Evolutionary conservation across 1,140 invertebrate species (phyloP), one percentile per base, ranked within the genome.

Genomic region (Tigriopus japonicus): DNA sequence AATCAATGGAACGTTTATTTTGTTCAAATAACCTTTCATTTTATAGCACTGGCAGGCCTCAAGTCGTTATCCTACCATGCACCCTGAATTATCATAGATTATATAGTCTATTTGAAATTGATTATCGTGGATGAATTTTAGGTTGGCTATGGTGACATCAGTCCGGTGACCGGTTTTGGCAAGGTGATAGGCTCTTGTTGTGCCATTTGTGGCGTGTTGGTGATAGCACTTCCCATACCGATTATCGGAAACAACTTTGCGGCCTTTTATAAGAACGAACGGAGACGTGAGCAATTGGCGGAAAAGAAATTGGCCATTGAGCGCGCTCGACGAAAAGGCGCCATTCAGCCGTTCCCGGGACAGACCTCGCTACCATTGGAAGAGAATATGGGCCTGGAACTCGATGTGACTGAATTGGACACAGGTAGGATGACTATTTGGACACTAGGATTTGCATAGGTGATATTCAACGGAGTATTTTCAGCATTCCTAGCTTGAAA

Each of bases 131-230:
- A 35, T 35, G n/a, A 10, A 41, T 58, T 58, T 58, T 17, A 58
- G 76, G 93, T 98, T 76, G 94, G 94, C 77, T 98, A 98, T 83
- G 95, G 95, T 80, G 95, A 98, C 80, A 97, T 98, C 17, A 28
- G 15, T 60, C 74, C 75, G 9, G 69, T 66, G 21, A 74, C 74
- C 13, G 65, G 67, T 14, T 61, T 71, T 13, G 73, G 73, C 5
- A 75, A 75, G 65, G 60, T 72, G 17, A 67, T 75, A 15, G 73
- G 74, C 2, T 68, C 69, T 17, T 65, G 71, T 21, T 71, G 78
- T 67, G 76, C 75, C 69, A 73, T 79, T 62, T 77, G 75, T 67
- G 78, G 78, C 56, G 79, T 80, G 42, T 69, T 79, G 62, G 77
- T 79, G 64, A 75, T 79, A 64, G 77, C 78, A 43, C 72, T 79